phyloP scores from a whole-genome alignment of 1,140 invertebrate species.

The Bombus haemorrhoidalis region DNA sequence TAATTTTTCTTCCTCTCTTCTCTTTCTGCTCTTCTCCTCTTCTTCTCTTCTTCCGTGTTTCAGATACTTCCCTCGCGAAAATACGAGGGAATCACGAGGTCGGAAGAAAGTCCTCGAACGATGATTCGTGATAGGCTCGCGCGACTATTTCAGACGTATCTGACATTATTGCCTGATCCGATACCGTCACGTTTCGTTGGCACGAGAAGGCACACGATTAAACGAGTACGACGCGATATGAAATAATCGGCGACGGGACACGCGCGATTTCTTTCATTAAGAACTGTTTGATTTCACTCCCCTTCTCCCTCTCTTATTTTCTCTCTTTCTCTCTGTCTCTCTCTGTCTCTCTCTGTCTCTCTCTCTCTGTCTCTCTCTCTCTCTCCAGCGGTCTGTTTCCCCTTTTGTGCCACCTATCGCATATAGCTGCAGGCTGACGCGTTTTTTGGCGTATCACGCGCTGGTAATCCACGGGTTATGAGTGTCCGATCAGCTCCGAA shows the following conservation, averaged over 20 bases:
- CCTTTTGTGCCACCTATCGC: not conserved
- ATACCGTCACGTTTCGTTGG: not conserved
- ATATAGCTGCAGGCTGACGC: slow-evolving; percentile 28
- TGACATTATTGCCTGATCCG: not conserved
- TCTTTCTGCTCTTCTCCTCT: not conserved
- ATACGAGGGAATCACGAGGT: not conserved
- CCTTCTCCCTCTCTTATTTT: not conserved
- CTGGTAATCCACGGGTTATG: slow-evolving; percentile 69
- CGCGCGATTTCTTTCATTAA: slow-evolving; percentile 42
- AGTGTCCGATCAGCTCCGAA: slow-evolving; percentile 47
- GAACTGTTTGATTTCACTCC: slow-evolving; percentile 25
- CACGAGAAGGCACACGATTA: not conserved
- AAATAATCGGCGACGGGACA: slow-evolving; percentile 24
- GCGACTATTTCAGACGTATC: not conserved
- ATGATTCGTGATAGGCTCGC: not conserved
- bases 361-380: not conserved
- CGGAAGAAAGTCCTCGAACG: not conserved
- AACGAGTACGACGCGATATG: not conserved
- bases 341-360: not conserved
- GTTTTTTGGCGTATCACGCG: slow-evolving; percentile 37
- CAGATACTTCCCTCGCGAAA: too few relatives aligned
- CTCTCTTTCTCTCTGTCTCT: not conserved
- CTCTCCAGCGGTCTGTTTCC: not conserved
- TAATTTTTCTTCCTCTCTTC: not conserved
- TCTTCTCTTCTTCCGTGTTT: too few relatives aligned